These are phyloP conservation scores for Ceraclea dissimilis DNA, from an alignment of 2,888 invertebrate genomes.

Conservation along the genomic window DNA sequence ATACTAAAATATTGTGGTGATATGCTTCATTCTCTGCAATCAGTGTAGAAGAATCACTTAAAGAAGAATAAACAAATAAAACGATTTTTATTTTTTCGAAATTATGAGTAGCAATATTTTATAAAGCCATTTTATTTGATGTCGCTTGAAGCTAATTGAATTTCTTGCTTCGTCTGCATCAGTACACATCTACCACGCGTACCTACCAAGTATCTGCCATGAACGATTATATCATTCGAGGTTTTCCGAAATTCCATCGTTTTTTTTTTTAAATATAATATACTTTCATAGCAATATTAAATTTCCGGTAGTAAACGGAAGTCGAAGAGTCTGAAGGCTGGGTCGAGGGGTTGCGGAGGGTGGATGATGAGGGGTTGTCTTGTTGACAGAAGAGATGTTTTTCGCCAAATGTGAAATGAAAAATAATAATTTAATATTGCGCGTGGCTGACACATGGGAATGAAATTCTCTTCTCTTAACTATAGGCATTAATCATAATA, in stretches of 20 bases:
- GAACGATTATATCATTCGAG: background rate
- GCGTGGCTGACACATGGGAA: background rate
- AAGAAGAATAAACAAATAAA: too few relatives aligned
- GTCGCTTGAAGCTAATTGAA: too few relatives aligned
- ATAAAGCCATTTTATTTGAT: too few relatives aligned
- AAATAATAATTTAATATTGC: background rate
- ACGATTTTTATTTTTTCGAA: too few relatives aligned
- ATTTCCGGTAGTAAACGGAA: constrained; percentile 9
- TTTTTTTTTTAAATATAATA: background rate
- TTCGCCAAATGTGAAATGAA: background rate
- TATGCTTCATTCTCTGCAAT: too few relatives aligned
- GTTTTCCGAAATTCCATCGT: background rate
- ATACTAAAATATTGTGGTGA: too few relatives aligned
- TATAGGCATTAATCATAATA: too few relatives aligned
- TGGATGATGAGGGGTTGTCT: background rate
- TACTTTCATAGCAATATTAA: constrained; percentile 14
- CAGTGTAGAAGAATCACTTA: too few relatives aligned
- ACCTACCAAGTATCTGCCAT: background rate
- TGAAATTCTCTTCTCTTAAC: background rate
- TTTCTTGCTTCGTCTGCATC: too few relatives aligned
- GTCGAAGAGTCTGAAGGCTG: background rate
- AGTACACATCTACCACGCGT: too few relatives aligned
- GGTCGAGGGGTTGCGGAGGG: background rate
- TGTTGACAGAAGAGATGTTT: background rate
- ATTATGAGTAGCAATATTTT: too few relatives aligned